Evolutionary conservation across 2,113 vertebrate species (phyloP).

Genomic region (Saguinus imperator): DNA sequence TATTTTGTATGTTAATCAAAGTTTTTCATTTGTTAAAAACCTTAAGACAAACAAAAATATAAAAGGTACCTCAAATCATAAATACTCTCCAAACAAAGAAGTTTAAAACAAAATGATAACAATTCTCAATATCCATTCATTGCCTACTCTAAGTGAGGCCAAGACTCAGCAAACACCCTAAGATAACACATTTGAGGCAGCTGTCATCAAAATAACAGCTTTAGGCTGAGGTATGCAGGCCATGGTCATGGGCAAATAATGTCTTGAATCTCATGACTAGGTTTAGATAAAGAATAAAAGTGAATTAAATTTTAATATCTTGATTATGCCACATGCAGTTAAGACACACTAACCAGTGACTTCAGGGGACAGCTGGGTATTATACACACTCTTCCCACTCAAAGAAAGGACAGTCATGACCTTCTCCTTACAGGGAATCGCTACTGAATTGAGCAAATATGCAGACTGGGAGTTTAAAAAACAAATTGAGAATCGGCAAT

Average conservation of each 20-base stretch:
- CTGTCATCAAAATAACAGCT: background rate
- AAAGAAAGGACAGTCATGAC: background rate
- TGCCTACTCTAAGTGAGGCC: background rate
- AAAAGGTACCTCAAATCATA: constrained; percentile 50
- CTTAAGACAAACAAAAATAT: background rate
- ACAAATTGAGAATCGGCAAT: background rate
- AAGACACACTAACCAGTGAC: constrained; percentile 21
- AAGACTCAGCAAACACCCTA: constrained; percentile 6
- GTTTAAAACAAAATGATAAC: constrained; percentile 38
- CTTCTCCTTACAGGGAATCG: background rate
- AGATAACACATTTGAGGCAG: background rate
- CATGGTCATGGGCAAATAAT: background rate
- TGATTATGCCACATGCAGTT: background rate
- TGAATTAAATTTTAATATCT: background rate
- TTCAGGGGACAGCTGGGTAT: background rate
- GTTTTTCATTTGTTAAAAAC: background rate
- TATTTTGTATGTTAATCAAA: constrained; percentile 42
- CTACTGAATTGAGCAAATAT: constrained; percentile 13
- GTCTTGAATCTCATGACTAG: background rate
- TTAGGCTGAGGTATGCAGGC: background rate
- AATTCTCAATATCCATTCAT: constrained; percentile 28
- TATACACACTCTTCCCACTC: background rate
- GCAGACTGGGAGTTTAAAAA: background rate
- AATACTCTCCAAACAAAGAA: constrained; percentile 12
- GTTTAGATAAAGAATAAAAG: constrained; percentile 4